Evolutionary conservation across 2,888 invertebrate genomes (phyloP).

Genomic region (Netelia inedita): DNA sequence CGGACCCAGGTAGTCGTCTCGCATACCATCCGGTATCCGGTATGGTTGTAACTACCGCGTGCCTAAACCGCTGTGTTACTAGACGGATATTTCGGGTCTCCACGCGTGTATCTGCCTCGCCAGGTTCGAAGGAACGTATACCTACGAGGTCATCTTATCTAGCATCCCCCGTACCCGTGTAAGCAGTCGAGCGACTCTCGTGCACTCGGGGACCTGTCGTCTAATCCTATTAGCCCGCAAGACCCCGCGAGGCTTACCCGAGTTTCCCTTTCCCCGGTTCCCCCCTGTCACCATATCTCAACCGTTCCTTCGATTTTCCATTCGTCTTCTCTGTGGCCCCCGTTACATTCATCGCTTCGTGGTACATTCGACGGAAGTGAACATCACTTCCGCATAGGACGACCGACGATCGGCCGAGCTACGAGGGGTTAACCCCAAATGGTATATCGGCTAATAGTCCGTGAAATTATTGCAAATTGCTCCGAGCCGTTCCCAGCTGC

Average conservation of each 20-base stretch:
- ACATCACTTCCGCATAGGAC: conserved; percentile 54
- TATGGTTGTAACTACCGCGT: conserved; percentile 33
- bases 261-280: conserved; percentile 55
- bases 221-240: conserved; percentile 80
- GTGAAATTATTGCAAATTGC: conserved; percentile 78
- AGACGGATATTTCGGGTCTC: conserved; percentile 42
- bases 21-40: conserved; percentile 65
- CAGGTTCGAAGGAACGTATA: conserved; percentile 43
- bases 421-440: conserved; percentile 61
- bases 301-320: conserved; percentile 48
- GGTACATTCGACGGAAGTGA: conserved; percentile 53
- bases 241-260: conserved; percentile 72
- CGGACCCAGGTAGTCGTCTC: conserved; percentile 71
- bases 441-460: conserved; percentile 75
- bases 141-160: conserved; percentile 69
- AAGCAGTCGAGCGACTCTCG: conserved; percentile 43
- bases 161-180: conserved; percentile 49
- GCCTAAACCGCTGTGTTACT: conserved; percentile 32
- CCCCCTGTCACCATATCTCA: conserved; percentile 10
- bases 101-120: conserved; percentile 26
- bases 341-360: conserved; percentile 36
- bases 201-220: conserved; percentile 76
- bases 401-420: conserved; percentile 28
- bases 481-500: conserved; percentile 67
- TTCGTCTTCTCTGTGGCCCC: conserved; percentile 31